Base-by-base conservation (phyloP, 2,888 invertebrate genomes). In the Griposia aprilina region DNA sequence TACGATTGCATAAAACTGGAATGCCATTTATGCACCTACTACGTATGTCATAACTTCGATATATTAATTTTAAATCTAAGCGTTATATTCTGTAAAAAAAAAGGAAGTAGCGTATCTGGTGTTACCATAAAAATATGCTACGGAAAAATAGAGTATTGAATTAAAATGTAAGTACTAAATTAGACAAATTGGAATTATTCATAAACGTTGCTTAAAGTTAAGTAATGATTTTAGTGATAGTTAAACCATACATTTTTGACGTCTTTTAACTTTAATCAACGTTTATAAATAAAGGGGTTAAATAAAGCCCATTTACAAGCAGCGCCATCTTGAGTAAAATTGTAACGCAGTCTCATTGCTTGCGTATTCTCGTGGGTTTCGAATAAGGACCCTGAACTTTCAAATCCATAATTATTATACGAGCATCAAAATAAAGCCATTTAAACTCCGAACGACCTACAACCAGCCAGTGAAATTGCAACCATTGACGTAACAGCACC, bases 401-500 rank as follows among this genome's bases (percentile, higher is more conserved):
- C 1, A 76, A 78, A 68, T 36, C 52, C 36, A 60, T 55, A 36
- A 36, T 23, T 30, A 52, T 62, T 11, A n/a, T n/a, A 52, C 62
- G 26, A 77, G 70, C 15, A 55, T 57, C 30, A 48, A 68, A 65
- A 68, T 67, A 23, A 83, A 82, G 30, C 11, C 26, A 59, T 73
- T 73, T n/a, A 62, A 69, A 63, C 20, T 63, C 17, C 52, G 67
- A 78, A 41, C 73, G 70, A 68, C 65, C 75, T 62, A 71, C 52
- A 62, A 74, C 73, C 68, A 48, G 66, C 76, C 79, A 81, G 78
- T 74, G 83, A 84, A 85, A 82, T 76, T 75, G 67, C 26, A 69
- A 78, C 11, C 77, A 45, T 17, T 78, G 82, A 81, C 68, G 62
- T 74, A 85, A 85, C 68, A 55, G 5, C 11, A 15, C 26, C 20